Percentiles rank a stretch among this genome's conserved stretches.
phyloP scores from a whole-genome alignment of 2,797 vertebrate species.

The Microcaecilia unicolor region DNA sequence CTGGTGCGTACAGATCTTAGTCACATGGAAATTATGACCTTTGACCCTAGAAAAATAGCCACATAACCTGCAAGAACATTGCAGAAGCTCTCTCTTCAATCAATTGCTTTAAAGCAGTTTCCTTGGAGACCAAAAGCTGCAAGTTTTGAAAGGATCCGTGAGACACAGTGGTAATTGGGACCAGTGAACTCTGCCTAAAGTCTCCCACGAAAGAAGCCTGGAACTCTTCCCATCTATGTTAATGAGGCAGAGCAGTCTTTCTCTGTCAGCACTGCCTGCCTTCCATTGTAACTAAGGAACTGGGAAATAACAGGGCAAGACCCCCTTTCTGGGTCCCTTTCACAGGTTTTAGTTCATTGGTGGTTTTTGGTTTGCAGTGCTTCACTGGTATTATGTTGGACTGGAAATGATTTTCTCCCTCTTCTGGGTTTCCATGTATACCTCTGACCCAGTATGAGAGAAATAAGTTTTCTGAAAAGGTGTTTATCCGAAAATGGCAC shows the following conservation, averaged over 20 bases:
- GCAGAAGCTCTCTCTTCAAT: background rate
- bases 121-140: background rate
- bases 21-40: constrained; percentile 76
- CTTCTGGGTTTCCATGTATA: too few relatives aligned
- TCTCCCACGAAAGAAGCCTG: background rate
- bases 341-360: too few relatives aligned
- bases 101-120: background rate
- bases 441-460: too few relatives aligned
- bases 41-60: constrained; percentile 55
- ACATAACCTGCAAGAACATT: constrained; percentile 23
- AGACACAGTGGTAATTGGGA: background rate
- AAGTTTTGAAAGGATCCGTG: background rate
- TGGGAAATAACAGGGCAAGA: too few relatives aligned
- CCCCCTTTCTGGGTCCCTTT: too few relatives aligned
- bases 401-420: too few relatives aligned
- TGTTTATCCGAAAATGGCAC: too few relatives aligned
- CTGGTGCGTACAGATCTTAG: constrained; percentile 49
- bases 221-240: background rate
- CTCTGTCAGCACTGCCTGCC: background rate
- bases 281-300: background rate
- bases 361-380: too few relatives aligned
- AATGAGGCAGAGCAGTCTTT: background rate
- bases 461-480: too few relatives aligned
- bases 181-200: background rate
- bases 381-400: too few relatives aligned